These are phyloP conservation scores for Phrixothrix hirtus DNA, from an alignment of 2,888 invertebrate genomes.

Conservation along the genomic window DNA sequence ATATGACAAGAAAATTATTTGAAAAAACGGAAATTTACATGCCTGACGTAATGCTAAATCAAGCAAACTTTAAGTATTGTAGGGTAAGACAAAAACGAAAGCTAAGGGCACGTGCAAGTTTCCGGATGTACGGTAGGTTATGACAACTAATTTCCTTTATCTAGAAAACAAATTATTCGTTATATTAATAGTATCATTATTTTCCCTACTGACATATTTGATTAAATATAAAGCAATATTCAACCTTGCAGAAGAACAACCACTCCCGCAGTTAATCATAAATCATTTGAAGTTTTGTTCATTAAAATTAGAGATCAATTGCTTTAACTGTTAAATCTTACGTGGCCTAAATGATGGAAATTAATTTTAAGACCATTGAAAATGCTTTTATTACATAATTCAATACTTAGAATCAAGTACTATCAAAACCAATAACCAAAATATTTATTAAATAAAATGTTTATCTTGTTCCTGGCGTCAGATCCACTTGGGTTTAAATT, in stretches of 20 bases:
- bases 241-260: too few species aligned
- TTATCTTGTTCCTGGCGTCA: constrained; percentile 9
- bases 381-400: constrained; percentile 22
- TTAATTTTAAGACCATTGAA: constrained; percentile 6
- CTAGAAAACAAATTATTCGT: not conserved
- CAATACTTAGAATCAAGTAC: constrained; percentile 10
- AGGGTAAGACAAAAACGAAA: constrained; percentile 4
- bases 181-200: not conserved
- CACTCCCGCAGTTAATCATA: not conserved
- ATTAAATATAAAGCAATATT: constrained; percentile 4
- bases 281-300: not conserved
- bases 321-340: too few species aligned
- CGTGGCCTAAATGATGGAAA: constrained; percentile 11
- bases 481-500: not conserved
- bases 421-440: constrained; percentile 5
- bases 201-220: not conserved
- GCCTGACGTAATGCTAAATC: constrained; percentile 36
- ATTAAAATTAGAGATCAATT: constrained; percentile 8
- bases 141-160: constrained; percentile 30
- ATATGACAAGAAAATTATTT: constrained; percentile 33
- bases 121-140: constrained; percentile 8
- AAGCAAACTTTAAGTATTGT: constrained; percentile 22
- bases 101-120: constrained; percentile 21
- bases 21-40: constrained; percentile 47
- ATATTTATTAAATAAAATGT: constrained; percentile 9